Conservation (phyloP, 2,113 vertebrate genomes). For the Montifringilla adamsi region DNA sequence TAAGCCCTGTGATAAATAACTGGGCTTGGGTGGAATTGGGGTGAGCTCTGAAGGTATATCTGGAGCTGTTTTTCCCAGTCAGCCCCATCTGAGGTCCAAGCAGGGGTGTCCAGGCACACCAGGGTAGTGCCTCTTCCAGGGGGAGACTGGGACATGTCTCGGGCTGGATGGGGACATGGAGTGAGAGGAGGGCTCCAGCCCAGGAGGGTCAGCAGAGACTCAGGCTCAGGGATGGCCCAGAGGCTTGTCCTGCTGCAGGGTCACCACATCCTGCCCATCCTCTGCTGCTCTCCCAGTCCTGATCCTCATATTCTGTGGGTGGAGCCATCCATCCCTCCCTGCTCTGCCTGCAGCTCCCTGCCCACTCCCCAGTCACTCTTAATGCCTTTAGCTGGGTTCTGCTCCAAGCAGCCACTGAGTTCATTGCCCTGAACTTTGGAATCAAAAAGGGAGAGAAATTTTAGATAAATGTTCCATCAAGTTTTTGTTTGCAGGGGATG, state of each 20-base stretch:
- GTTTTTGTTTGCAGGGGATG: not conserved
- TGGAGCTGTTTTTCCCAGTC: not conserved
- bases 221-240: not conserved
- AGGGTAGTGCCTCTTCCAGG: not conserved
- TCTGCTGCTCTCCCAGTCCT: not conserved
- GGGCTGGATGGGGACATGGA: not conserved
- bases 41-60: not conserved
- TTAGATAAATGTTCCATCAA: not conserved
- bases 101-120: too few species aligned
- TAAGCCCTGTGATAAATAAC: not conserved
- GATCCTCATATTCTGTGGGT: rapidly evolving
- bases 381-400: not conserved
- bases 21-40: not conserved
- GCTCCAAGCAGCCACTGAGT: not conserved
- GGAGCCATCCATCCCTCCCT: not conserved
- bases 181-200: not conserved
- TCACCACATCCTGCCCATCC: not conserved
- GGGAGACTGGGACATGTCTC: rapidly evolving
- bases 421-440: not conserved
- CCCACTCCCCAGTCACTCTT: rapidly evolving
- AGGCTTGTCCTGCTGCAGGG: not conserved
- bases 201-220: not conserved
- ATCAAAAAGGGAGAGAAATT: not conserved
- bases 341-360: not conserved
- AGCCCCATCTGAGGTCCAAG: not conserved